Conservation (phyloP, 2,888 invertebrate species). For the Busseola fusca region DNA sequence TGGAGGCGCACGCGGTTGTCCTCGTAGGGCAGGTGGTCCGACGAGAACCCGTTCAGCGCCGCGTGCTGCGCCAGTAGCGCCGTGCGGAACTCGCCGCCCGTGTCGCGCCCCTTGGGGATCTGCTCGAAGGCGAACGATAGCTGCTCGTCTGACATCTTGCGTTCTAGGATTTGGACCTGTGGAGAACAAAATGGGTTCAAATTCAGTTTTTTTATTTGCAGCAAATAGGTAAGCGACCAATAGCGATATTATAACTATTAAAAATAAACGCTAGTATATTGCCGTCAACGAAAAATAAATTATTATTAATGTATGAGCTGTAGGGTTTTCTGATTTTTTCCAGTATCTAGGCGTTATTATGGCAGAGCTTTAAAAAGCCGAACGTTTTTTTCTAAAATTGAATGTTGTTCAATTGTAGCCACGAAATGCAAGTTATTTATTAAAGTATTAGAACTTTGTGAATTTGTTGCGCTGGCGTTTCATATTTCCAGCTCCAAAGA, state of each 20-base stretch:
- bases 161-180: slow-evolving; percentile 85
- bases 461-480: background rate
- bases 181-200: background rate
- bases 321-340: background rate
- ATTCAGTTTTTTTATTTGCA: background rate
- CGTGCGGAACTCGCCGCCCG: slow-evolving; percentile 91
- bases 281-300: background rate
- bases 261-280: background rate
- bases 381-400: background rate
- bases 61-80: slow-evolving; percentile 93
- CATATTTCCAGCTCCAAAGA: background rate
- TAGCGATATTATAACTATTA: background rate
- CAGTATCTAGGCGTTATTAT: background rate
- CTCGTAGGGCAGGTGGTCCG: slow-evolving; percentile 96
- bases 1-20: slow-evolving; percentile 95
- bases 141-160: slow-evolving; percentile 91
- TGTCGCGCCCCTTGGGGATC: slow-evolving; percentile 93
- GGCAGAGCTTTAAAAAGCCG: background rate
- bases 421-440: background rate
- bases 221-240: background rate
- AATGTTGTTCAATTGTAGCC: background rate
- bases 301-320: background rate
- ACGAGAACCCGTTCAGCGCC: slow-evolving; percentile 87
- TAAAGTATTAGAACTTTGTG: background rate
- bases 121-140: slow-evolving; percentile 95